Evolutionary conservation across 1,140 invertebrate genomes (phyloP).

Genomic region (Drosophila lacteicornis): DNA sequence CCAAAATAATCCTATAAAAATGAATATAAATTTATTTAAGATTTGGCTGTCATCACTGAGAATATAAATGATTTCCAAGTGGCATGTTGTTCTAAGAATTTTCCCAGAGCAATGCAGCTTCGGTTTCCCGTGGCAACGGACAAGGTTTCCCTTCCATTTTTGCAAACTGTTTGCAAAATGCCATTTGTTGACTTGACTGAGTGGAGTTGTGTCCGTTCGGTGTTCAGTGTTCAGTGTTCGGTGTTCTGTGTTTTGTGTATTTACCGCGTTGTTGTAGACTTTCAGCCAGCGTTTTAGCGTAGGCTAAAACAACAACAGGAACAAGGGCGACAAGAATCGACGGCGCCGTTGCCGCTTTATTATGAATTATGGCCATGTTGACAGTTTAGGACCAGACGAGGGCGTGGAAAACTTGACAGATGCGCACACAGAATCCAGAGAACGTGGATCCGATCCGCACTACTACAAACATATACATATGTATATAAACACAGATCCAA

Average conservation of each 20-base stretch:
- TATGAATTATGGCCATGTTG: slow-evolving; percentile 83
- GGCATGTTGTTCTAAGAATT: background rate
- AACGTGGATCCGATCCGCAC: background rate
- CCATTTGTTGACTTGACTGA: slow-evolving; percentile 54
- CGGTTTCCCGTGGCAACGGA: slow-evolving; percentile 12
- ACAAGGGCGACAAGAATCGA: slow-evolving; percentile 54
- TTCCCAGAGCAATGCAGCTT: slow-evolving; percentile 23
- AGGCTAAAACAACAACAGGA: slow-evolving; percentile 29
- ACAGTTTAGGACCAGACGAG: slow-evolving; percentile 77
- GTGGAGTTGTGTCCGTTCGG: slow-evolving; percentile 19
- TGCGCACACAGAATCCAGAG: slow-evolving; percentile 59
- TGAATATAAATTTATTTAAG: too few relatives aligned
- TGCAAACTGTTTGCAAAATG: slow-evolving; percentile 57
- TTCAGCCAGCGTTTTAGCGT: slow-evolving; percentile 26
- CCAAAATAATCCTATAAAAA: too few relatives aligned
- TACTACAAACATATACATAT: slow-evolving; percentile 1
- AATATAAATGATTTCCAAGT: slow-evolving; percentile 1
- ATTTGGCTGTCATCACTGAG: too few relatives aligned
- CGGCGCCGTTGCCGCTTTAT: slow-evolving; percentile 73
- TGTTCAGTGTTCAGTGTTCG: slow-evolving; percentile 9
- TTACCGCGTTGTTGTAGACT: slow-evolving; percentile 43
- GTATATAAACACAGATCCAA: background rate
- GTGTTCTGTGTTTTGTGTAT: slow-evolving; percentile 45
- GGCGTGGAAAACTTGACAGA: slow-evolving; percentile 82
- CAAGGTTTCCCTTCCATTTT: slow-evolving; percentile 21